Conservation (phyloP, 2,113 vertebrate genomes). For the Monopterus albus region DNA sequence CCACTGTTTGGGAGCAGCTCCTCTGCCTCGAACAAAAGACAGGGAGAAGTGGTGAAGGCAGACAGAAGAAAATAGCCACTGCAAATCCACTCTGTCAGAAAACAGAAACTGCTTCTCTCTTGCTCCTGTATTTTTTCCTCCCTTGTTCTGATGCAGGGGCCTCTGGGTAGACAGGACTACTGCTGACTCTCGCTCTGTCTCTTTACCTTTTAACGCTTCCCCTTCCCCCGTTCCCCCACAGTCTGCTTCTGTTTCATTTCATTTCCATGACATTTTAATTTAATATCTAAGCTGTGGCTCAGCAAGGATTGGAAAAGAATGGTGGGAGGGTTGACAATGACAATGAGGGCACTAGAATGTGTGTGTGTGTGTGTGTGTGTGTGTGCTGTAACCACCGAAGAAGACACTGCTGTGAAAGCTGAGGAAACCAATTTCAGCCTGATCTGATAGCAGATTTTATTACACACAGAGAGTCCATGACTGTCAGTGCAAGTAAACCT, state of each 20-base stretch:
- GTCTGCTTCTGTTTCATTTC: conserved; percentile 46
- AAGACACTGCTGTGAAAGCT: neutral
- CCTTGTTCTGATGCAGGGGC: conserved; percentile 46
- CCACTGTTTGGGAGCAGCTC: conserved; percentile 24
- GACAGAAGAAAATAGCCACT: conserved; percentile 56
- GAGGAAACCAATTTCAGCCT: conserved; percentile 53
- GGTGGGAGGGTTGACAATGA: neutral
- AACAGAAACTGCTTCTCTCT: conserved; percentile 43
- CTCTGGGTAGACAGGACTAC: conserved; percentile 43
- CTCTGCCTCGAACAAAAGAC: conserved; percentile 42
- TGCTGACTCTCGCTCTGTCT: conserved; percentile 22
- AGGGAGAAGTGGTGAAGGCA: conserved; percentile 14
- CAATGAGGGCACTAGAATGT: conserved; percentile 1
- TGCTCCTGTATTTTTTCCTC: neutral
- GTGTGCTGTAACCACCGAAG: neutral
- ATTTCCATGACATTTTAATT: conserved; percentile 47
- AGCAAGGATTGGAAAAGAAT: conserved; percentile 8
- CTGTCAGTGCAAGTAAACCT: conserved; percentile 12
- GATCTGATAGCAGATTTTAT: conserved; percentile 49
- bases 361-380: no score
- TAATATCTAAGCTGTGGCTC: conserved; percentile 35
- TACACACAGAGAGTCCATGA: conserved; percentile 7
- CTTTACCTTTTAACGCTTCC: neutral
- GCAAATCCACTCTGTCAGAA: conserved; percentile 61
- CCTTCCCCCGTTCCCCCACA: neutral